These are phyloP conservation scores for Momotus momota DNA, from an alignment of 2,797 vertebrate species.

Conservation along the genomic window DNA sequence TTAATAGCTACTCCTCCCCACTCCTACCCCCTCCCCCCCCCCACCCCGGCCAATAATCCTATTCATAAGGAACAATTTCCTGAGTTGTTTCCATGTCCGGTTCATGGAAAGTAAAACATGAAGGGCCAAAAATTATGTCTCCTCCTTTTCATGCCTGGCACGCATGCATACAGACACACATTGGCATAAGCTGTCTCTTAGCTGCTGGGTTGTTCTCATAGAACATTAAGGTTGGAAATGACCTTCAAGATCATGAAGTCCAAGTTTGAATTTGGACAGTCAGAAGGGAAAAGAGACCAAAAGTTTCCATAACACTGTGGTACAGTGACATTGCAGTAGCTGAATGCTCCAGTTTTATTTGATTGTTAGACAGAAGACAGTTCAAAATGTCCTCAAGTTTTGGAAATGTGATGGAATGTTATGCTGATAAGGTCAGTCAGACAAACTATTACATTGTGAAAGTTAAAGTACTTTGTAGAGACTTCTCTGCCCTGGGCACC, in stretches of 20 bases:
- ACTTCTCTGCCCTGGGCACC: neutral
- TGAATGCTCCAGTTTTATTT: neutral
- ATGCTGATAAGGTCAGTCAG: neutral
- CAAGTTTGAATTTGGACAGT: neutral
- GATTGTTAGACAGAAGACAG: neutral
- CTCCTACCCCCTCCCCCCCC: no score
- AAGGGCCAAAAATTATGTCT: neutral
- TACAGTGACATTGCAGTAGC: neutral
- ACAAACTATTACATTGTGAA: neutral
- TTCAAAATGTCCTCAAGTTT: neutral
- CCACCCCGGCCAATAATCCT: neutral
- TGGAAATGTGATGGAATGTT: fast-evolving
- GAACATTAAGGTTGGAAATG: neutral
- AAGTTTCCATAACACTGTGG: neutral
- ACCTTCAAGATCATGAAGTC: no score
- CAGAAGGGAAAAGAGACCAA: neutral
- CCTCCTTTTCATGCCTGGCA: neutral
- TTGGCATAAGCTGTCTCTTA: neutral
- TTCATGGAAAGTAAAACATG: neutral
- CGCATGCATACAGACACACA: neutral
- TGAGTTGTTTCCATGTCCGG: neutral
- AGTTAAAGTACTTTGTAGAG: neutral
- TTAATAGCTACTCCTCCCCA: no score
- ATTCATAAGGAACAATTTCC: neutral
- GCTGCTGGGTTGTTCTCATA: neutral